phyloP scores from a whole-genome alignment of 2,113 vertebrate species.

The Macroglossus sobrinus region DNA sequence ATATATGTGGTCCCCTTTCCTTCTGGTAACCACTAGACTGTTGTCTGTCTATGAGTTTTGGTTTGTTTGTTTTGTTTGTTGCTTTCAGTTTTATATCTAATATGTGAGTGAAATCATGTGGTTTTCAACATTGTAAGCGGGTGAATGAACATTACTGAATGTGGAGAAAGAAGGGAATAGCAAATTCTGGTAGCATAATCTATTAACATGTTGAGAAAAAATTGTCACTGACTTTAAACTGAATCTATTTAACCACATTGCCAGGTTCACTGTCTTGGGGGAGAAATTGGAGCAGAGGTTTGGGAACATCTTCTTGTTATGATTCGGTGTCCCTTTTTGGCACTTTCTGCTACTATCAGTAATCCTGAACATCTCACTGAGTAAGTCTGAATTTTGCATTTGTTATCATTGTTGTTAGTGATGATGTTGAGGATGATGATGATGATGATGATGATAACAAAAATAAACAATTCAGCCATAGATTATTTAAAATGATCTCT shows the following conservation, averaged over 20 bases:
- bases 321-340: slow-evolving; percentile 79
- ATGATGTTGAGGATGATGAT: too few species aligned
- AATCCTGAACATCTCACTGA: slow-evolving; percentile 77
- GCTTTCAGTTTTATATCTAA: too few species aligned
- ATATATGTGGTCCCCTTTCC: too few species aligned
- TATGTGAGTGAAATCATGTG: too few species aligned
- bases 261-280: slow-evolving; percentile 78
- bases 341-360: slow-evolving; percentile 79
- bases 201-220: not conserved
- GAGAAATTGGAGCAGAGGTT: slow-evolving; percentile 79
- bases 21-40: too few species aligned
- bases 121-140: not conserved
- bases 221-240: not conserved
- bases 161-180: not conserved
- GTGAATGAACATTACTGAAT: not conserved
- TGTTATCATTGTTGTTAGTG: not conserved
- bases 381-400: slow-evolving; percentile 52
- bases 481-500: not conserved
- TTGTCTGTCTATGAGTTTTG: too few species aligned
- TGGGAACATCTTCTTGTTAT: slow-evolving; percentile 80
- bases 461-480: not conserved
- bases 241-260: not conserved
- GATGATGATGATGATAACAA: not conserved
- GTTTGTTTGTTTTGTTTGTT: too few species aligned
- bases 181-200: not conserved